Conservation (phyloP, 2,797 vertebrate species). For the Antrozous pallidus region DNA sequence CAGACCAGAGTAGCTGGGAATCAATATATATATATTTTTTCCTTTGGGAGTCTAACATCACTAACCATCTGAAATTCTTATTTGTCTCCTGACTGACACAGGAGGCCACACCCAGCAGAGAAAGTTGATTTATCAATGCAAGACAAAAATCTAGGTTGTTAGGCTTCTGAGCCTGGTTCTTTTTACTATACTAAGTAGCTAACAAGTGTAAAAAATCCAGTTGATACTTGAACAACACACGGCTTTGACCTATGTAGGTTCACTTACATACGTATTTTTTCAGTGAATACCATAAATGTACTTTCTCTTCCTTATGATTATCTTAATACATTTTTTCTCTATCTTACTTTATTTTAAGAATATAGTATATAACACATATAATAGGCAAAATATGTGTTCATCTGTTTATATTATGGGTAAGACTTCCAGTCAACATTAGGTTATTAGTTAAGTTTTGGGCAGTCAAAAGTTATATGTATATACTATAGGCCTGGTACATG, state of each 20-base stretch:
- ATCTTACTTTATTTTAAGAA: background rate
- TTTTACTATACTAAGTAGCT: background rate
- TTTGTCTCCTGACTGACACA: background rate
- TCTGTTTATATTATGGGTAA: background rate
- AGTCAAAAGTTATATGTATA: background rate
- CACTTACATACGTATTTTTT: background rate
- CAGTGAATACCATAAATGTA: background rate
- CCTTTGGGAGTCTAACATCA: background rate
- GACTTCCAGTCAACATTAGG: background rate
- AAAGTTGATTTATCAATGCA: background rate
- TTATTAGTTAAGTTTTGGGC: background rate
- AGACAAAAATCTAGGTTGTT: background rate
- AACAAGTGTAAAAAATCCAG: background rate
- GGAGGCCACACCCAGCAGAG: background rate
- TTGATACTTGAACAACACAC: background rate
- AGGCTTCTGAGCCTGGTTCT: background rate
- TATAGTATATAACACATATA: background rate
- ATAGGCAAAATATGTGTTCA: background rate
- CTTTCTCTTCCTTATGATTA: background rate
- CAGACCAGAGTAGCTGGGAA: background rate
- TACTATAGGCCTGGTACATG: no score
- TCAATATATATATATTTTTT: background rate
- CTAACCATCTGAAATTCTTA: conserved; percentile 4
- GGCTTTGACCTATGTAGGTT: background rate
- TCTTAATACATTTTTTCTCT: background rate